Percentiles rank a stretch among this genome's conserved stretches.
phyloP scores from a whole-genome alignment of 1,140 invertebrate species.

The Homarus americanus region DNA sequence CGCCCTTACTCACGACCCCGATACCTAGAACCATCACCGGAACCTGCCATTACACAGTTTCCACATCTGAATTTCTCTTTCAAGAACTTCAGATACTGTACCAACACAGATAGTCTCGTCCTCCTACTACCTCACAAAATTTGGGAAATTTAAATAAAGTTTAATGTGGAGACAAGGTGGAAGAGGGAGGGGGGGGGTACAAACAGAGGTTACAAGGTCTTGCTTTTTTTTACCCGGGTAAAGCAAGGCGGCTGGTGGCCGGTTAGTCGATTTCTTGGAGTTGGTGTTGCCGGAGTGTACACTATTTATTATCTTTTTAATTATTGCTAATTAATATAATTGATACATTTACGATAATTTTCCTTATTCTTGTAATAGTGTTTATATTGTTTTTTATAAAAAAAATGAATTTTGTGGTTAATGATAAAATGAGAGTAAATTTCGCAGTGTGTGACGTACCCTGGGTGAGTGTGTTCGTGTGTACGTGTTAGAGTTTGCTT shows the following conservation, averaged over 20 bases:
- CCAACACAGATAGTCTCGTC: too few relatives aligned
- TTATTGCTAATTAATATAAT: neutral
- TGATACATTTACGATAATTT: neutral
- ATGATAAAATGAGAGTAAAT: constrained; percentile 15
- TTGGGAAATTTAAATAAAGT: neutral
- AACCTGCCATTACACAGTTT: constrained; percentile 43
- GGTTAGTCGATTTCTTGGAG: constrained; percentile 57
- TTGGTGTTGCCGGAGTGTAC: constrained; percentile 18
- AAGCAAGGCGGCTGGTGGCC: constrained; percentile 38
- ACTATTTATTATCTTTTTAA: constrained; percentile 12
- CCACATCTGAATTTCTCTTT: neutral
- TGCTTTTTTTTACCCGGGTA: constrained; percentile 42
- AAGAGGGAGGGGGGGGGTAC: neutral
- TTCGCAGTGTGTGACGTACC: constrained; percentile 36
- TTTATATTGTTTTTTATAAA: neutral
- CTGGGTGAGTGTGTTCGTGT: constrained; percentile 25
- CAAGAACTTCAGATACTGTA: too few relatives aligned
- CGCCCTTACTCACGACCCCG: constrained; percentile 38
- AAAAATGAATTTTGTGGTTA: neutral
- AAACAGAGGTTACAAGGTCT: constrained; percentile 45
- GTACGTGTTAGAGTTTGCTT: constrained; percentile 15
- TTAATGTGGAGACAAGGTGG: neutral
- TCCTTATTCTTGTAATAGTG: neutral
- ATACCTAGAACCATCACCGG: constrained; percentile 26
- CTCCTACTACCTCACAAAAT: neutral